Percentiles rank a stretch among this genome's conserved stretches.
These are phyloP conservation scores for Vandiemenella viatica DNA, from an alignment of 2,888 invertebrate species.

Conservation along the genomic window DNA sequence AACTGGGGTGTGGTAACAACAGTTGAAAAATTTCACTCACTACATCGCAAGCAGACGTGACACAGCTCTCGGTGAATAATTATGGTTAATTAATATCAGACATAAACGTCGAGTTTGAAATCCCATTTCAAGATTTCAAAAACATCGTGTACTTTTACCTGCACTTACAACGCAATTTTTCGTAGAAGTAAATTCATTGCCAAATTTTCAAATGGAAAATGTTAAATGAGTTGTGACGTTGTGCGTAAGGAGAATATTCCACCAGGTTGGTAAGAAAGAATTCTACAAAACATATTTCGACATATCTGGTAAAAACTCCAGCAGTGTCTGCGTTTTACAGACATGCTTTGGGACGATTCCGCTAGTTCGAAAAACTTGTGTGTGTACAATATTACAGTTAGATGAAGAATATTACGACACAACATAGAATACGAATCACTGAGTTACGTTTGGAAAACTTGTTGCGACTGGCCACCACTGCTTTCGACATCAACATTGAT, in stretches of 20 bases:
- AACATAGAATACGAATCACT: not conserved
- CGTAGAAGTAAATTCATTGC: not conserved
- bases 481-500: no score
- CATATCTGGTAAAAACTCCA: no score
- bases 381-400: not conserved
- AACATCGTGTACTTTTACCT: not conserved
- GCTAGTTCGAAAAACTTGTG: not conserved
- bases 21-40: not conserved
- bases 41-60: not conserved
- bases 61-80: not conserved
- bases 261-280: not conserved
- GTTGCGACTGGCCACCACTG: not conserved
- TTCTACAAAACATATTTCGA: not conserved
- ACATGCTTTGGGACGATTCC: no score
- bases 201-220: not conserved
- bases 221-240: not conserved
- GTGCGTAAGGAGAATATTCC: not conserved
- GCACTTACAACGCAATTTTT: not conserved
- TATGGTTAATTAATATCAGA: not conserved
- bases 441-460: not conserved
- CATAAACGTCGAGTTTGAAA: not conserved
- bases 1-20: not conserved
- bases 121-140: no score
- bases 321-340: no score
- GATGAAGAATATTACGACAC: no score